phyloP scores from a whole-genome alignment of 2,888 invertebrate species.

The Ophion slaviceki region DNA sequence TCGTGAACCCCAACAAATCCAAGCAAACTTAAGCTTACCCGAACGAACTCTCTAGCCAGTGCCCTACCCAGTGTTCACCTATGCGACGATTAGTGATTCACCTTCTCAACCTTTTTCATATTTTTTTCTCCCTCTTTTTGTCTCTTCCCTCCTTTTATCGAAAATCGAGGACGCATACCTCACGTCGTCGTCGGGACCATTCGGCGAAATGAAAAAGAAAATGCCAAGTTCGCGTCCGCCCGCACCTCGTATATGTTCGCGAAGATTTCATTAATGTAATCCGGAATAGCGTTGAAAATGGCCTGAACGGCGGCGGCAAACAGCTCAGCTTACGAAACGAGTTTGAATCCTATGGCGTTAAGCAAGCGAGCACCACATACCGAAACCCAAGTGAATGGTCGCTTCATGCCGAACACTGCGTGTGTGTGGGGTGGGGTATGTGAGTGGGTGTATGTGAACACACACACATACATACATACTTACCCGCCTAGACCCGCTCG shows the following conservation, averaged over 20 bases:
- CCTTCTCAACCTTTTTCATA: not conserved
- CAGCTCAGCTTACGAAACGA: conserved; percentile 24
- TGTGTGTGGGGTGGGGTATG: not conserved
- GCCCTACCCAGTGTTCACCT: no score
- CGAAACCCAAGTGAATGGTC: conserved; percentile 53
- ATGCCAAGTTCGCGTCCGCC: not conserved
- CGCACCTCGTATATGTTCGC: not conserved
- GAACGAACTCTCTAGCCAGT: no score
- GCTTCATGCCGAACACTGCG: conserved; percentile 18
- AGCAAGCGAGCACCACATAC: conserved; percentile 1
- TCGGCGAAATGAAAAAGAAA: conserved; percentile 13
- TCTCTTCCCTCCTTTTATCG: no score
- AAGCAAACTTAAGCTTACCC: no score
- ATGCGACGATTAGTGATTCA: no score
- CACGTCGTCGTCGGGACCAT: not conserved
- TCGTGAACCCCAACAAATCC: no score
- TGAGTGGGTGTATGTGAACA: no score
- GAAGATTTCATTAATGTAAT: conserved; percentile 48
- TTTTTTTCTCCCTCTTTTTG: no score
- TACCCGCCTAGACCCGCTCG: conserved; percentile 9
- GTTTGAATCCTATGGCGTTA: conserved; percentile 24
- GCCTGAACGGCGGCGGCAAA: conserved; percentile 19
- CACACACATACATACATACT: not conserved
- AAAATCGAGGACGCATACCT: no score
- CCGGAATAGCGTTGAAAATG: conserved; percentile 36